A percentile compares a stretch with the other conserved stretches of the same genome.
Conservation (phyloP, 2,113 vertebrate genomes). For the Cariama cristata region DNA sequence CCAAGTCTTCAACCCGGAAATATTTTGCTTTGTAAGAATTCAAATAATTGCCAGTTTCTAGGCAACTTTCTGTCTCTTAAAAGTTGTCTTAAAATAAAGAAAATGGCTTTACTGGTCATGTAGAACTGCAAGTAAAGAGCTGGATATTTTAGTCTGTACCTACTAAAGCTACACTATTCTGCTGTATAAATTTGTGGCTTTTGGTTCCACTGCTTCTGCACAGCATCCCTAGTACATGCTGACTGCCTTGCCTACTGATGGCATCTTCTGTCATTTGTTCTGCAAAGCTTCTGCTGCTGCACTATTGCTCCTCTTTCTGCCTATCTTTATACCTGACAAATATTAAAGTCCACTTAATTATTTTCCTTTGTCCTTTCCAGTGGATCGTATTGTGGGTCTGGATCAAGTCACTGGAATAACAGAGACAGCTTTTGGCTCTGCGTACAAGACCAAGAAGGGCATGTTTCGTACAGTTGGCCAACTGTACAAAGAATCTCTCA, state of each 20-base stretch:
- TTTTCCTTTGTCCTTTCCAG: constrained; percentile 69
- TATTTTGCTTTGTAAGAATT: neutral
- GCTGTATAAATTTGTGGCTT: constrained; percentile 72
- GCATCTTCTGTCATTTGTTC: constrained; percentile 53
- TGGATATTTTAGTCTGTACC: constrained; percentile 5
- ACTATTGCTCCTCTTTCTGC: neutral
- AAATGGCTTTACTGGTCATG: constrained; percentile 23
- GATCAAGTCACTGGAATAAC: constrained; percentile 98
- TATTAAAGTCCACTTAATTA: neutral
- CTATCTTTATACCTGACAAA: neutral
- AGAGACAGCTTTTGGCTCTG: constrained; percentile 93
- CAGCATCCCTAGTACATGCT: constrained; percentile 45
- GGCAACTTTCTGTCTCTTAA: neutral
- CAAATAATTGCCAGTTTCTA: neutral
- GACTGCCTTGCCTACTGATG: constrained; percentile 48
- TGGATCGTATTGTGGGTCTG: constrained; percentile 97
- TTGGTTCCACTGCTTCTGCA: constrained; percentile 70
- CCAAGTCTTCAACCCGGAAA: neutral
- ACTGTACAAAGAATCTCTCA: constrained; percentile 96
- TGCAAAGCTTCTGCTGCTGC: constrained; percentile 74
- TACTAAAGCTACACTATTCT: constrained; percentile 18
- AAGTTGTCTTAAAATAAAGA: neutral
- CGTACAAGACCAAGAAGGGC: constrained; percentile 97
- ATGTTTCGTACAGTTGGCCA: constrained; percentile 97
- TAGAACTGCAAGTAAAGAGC: constrained; percentile 61